These are phyloP conservation scores for Pecten maximus DNA, from an alignment of 2,888 invertebrate species.

Conservation along the genomic window DNA sequence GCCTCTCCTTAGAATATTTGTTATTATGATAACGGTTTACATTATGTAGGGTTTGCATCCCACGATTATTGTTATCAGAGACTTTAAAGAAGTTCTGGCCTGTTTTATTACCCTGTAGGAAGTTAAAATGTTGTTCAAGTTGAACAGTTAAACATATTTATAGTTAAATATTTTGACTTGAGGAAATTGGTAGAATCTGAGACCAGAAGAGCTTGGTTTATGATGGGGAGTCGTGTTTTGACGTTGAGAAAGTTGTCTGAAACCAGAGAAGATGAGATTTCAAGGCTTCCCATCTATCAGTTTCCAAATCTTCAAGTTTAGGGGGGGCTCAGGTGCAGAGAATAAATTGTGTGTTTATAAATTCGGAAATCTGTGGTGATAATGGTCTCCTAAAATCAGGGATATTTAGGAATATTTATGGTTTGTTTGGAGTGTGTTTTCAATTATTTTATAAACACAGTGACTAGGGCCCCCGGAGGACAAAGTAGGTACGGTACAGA, in stretches of 20 bases:
- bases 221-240: background rate
- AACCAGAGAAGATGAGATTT: background rate
- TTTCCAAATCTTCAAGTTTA: background rate
- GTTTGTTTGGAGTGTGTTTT: conserved; percentile 35
- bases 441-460: conserved; percentile 17
- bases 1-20: too few species aligned
- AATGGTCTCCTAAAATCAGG: background rate
- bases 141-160: background rate
- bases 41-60: too few species aligned
- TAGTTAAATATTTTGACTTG: conserved; percentile 8
- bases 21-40: too few species aligned
- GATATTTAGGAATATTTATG: conserved; percentile 29
- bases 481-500: background rate
- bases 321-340: conserved; percentile 15
- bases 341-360: conserved; percentile 35
- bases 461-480: background rate
- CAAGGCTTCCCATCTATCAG: conserved; percentile 15
- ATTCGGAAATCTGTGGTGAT: background rate
- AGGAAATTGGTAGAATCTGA: background rate
- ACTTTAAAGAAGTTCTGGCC: background rate
- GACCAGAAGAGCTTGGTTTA: background rate
- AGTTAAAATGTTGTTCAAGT: background rate
- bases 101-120: background rate
- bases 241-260: conserved; percentile 32
- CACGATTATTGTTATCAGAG: too few species aligned